These are phyloP conservation scores for Mya arenaria DNA, from an alignment of 1,140 invertebrate species.

Conservation along the genomic window DNA sequence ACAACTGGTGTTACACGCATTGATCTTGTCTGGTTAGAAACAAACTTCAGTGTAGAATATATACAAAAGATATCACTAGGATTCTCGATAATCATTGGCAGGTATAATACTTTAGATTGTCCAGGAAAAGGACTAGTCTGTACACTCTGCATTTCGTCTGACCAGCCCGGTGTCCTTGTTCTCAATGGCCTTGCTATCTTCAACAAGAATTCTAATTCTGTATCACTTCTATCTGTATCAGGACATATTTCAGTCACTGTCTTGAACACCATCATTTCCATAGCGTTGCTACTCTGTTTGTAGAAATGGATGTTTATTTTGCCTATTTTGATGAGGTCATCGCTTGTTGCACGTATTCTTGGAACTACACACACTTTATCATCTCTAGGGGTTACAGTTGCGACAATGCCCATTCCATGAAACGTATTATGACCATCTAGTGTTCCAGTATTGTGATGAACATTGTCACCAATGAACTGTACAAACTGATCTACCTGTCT, in stretches of 20 bases:
- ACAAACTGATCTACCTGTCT: constrained; percentile 22
- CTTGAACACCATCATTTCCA: constrained; percentile 30
- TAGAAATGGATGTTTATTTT: constrained; percentile 47
- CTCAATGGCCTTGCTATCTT: constrained; percentile 46
- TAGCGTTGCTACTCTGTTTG: background rate
- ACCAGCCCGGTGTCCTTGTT: constrained; percentile 45
- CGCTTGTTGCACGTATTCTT: constrained; percentile 18
- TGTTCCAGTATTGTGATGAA: constrained; percentile 58
- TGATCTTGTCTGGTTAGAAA: constrained; percentile 43
- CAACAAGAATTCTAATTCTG: constrained; percentile 44
- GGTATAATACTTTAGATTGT: constrained; percentile 60
- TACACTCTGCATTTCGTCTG: constrained; percentile 48
- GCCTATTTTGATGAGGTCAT: constrained; percentile 47
- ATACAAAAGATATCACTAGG: constrained; percentile 67
- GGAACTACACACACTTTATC: constrained; percentile 8
- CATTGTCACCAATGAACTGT: constrained; percentile 58
- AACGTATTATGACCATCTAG: constrained; percentile 59
- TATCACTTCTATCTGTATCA: no score
- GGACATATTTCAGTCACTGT: no score
- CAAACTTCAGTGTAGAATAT: constrained; percentile 67
- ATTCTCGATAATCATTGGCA: constrained; percentile 71
- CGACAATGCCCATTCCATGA: constrained; percentile 67
- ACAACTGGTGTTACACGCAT: constrained; percentile 52
- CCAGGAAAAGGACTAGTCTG: constrained; percentile 55
- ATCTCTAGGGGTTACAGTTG: constrained; percentile 47